These are phyloP conservation scores for Psilanteris sp. DNA, from an alignment of 1,140 invertebrate species.

Conservation along the genomic window DNA sequence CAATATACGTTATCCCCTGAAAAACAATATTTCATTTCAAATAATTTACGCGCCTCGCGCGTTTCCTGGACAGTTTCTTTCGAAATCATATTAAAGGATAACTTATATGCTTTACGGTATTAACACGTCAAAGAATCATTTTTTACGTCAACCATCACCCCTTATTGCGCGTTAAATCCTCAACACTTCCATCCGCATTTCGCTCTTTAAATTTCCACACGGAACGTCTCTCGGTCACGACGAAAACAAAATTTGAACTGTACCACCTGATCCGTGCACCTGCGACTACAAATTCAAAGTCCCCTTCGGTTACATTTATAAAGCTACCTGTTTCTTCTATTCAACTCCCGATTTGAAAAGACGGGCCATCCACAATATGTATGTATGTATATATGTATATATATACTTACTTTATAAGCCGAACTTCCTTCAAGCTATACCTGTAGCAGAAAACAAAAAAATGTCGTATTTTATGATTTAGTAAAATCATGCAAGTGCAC, in stretches of 20 bases:
- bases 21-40: too few relatives aligned
- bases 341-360: constrained; percentile 28
- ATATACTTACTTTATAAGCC: constrained; percentile 25
- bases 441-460: constrained; percentile 32
- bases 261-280: constrained; percentile 54
- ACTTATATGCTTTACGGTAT: too few relatives aligned
- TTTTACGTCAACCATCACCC: too few relatives aligned
- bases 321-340: constrained; percentile 53
- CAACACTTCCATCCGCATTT: too few relatives aligned
- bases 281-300: constrained; percentile 26
- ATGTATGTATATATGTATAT: too few relatives aligned
- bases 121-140: too few relatives aligned
- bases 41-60: too few relatives aligned
- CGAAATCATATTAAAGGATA: too few relatives aligned
- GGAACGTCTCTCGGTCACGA: background rate
- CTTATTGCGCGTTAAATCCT: too few relatives aligned
- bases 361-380: background rate
- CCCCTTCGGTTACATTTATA: constrained; percentile 44
- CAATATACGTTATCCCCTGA: too few relatives aligned
- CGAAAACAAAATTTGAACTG: constrained; percentile 13
- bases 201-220: background rate
- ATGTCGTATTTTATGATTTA: too few relatives aligned
- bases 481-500: constrained; percentile 37
- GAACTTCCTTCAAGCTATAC: constrained; percentile 46
- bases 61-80: too few relatives aligned